Conservation (phyloP, 2,113 vertebrate species). For the Xenus cinereus region DNA sequence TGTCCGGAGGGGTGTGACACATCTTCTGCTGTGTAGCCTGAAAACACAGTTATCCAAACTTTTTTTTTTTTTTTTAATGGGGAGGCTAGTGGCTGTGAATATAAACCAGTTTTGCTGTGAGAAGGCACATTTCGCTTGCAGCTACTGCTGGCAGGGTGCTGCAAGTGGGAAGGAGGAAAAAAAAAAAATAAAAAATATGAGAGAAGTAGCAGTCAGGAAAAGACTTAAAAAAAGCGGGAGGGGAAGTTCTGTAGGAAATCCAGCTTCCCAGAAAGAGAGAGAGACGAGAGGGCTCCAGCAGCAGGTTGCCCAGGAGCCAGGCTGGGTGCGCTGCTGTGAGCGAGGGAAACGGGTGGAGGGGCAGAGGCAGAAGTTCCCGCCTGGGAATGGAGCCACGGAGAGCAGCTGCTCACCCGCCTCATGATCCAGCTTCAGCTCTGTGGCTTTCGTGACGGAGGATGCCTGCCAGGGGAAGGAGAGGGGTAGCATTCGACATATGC, state of each 20-base stretch:
- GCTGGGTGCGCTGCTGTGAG: background rate
- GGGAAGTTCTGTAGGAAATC: background rate
- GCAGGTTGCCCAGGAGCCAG: background rate
- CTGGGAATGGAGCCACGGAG: background rate
- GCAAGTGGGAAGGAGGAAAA: background rate
- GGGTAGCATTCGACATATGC: background rate
- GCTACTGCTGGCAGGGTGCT: background rate
- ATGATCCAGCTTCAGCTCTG: background rate
- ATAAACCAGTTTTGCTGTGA: background rate
- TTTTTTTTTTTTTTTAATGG: background rate
- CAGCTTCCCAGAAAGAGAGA: background rate
- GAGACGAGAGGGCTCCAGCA: background rate
- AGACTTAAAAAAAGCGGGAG: background rate
- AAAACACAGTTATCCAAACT: background rate
- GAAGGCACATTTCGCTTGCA: background rate
- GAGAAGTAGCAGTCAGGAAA: background rate
- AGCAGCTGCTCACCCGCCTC: background rate
- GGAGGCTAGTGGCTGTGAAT: background rate
- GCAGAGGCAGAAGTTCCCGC: background rate
- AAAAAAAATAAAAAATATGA: no score
- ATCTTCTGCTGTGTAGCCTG: background rate
- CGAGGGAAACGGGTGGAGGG: background rate
- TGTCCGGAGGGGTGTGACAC: accelerated
- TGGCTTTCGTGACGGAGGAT: background rate
- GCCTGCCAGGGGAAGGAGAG: background rate